A percentile compares a stretch with the other conserved stretches of the same genome.
phyloP scores from a whole-genome alignment of 2,113 vertebrate species.

The Pseudopipra pipra region DNA sequence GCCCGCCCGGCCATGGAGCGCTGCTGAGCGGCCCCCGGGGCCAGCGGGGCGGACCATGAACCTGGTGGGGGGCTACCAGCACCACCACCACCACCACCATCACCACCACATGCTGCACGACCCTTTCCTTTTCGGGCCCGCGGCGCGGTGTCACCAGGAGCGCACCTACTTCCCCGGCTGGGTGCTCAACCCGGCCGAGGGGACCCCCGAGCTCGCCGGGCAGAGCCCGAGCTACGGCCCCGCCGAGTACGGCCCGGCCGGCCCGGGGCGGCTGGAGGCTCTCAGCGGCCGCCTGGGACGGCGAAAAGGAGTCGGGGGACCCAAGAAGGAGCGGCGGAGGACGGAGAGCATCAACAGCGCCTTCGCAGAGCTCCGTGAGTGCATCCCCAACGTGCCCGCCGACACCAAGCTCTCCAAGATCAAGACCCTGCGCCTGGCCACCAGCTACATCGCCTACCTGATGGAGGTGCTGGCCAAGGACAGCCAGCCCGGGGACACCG shows the following conservation, averaged over 20 bases:
- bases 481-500: constrained; percentile 82
- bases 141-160: constrained; percentile 85
- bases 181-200: constrained; percentile 86
- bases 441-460: constrained; percentile 99
- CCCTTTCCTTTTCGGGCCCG: constrained; percentile 85
- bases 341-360: constrained; percentile 99
- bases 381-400: constrained; percentile 97
- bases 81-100: constrained; percentile 81
- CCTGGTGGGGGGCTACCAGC: constrained; percentile 90
- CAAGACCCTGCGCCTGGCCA: constrained; percentile 94
- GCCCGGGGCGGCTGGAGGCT: constrained; percentile 79
- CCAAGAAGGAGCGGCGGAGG: constrained; percentile 89
- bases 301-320: constrained; percentile 77
- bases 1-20: constrained; percentile 25
- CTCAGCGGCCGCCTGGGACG: constrained; percentile 82
- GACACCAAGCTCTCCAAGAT: constrained; percentile 99
- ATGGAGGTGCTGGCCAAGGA: constrained; percentile 97
- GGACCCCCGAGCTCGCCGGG: constrained; percentile 79
- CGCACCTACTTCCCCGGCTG: constrained; percentile 87
- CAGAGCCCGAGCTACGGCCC: constrained; percentile 72
- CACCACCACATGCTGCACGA: constrained; percentile 86
- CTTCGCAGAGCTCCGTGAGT: constrained; percentile 95
- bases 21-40: constrained; percentile 54
- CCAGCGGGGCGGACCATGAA: constrained; percentile 80
- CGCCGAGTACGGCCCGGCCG: constrained; percentile 55